phyloP scores from a whole-genome alignment of 2,888 invertebrate species.

The Melieria omissa region DNA sequence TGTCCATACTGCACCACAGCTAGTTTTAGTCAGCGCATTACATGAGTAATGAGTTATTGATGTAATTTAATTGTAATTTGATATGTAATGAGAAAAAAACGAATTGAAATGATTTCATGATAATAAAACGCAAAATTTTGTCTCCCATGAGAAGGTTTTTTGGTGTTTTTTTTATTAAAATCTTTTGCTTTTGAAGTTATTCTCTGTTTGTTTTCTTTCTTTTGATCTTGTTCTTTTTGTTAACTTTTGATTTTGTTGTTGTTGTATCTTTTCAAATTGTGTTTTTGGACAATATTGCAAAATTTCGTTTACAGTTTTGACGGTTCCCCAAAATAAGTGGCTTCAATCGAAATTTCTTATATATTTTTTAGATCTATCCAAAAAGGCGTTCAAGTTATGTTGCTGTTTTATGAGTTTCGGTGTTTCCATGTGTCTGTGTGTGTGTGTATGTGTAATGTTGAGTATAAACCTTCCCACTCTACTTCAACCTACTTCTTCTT shows the following conservation, averaged over 20 bases:
- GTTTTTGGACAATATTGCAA: conserved; percentile 14
- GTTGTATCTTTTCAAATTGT: not conserved
- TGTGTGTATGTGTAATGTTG: not conserved
- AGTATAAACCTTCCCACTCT: conserved; percentile 13
- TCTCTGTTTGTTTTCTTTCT: conserved; percentile 11
- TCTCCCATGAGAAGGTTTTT: conserved; percentile 30
- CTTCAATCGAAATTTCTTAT: not conserved
- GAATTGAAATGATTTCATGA: no score
- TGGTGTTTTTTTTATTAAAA: conserved; percentile 13
- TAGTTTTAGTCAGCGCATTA: not conserved
- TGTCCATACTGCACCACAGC: not conserved
- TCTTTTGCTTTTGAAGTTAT: not conserved
- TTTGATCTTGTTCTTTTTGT: conserved; percentile 9
- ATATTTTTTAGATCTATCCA: not conserved
- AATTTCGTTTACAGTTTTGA: conserved; percentile 3
- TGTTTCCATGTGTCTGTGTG: not conserved
- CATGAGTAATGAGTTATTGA: not conserved
- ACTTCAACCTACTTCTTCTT: not conserved
- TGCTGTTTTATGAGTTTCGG: not conserved
- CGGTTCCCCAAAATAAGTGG: conserved; percentile 12
- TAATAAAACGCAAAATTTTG: conserved; percentile 5
- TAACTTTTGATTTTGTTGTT: conserved; percentile 8
- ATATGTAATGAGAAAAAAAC: no score
- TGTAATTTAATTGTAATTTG: no score
- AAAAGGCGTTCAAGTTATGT: conserved; percentile 5